Evolutionary conservation across 2,797 vertebrate species (phyloP).

Genomic region (Halcyon smyrnensis): DNA sequence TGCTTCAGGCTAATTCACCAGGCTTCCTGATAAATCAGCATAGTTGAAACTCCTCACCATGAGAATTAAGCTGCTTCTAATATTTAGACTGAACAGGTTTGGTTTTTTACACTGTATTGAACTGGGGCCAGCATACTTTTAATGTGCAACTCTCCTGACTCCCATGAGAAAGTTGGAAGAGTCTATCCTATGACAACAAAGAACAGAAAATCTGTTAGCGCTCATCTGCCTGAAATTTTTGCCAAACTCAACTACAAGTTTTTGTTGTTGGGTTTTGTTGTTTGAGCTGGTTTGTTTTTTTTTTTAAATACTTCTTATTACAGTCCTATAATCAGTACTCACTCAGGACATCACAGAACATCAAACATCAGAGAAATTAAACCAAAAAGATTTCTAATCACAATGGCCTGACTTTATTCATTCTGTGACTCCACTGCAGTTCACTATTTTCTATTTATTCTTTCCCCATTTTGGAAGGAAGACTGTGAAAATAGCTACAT

Average conservation of each 20-base stretch:
- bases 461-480: background rate
- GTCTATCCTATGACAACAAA: background rate
- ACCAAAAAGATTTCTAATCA: background rate
- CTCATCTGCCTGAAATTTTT: background rate
- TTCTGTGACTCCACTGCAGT: background rate
- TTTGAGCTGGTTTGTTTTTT: no score
- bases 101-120: background rate
- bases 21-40: background rate
- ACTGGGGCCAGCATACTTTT: background rate
- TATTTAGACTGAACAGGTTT: constrained; percentile 21
- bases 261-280: background rate
- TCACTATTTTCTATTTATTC: background rate
- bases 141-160: background rate
- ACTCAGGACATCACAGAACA: background rate
- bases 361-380: background rate
- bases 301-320: background rate
- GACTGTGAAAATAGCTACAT: background rate
- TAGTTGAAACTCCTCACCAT: background rate
- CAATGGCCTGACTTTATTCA: background rate
- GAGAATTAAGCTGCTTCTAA: constrained; percentile 35
- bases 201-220: background rate
- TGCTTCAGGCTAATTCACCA: background rate
- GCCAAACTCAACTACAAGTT: background rate
- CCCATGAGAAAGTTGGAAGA: background rate
- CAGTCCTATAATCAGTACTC: background rate